Conservation (phyloP, 2,797 vertebrate genomes). For the Sardinella longiceps region DNA sequence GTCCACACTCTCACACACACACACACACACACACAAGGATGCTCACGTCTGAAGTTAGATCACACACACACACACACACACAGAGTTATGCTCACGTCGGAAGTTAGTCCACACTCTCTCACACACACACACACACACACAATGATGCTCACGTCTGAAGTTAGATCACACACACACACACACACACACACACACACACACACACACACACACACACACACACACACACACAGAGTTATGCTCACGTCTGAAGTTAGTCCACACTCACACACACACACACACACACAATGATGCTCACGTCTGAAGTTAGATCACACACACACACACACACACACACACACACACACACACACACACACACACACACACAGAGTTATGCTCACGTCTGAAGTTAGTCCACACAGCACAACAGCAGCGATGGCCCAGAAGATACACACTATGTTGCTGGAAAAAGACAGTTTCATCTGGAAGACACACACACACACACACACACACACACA, state of each 20-base stretch:
- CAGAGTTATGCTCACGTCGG: fast-evolving
- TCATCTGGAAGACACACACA: constrained; percentile 60
- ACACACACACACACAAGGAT: too few relatives aligned
- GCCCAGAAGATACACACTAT: constrained; percentile 71
- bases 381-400: fast-evolving
- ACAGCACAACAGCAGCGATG: not conserved
- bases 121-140: constrained; percentile 14
- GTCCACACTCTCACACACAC: too few relatives aligned
- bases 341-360: too few relatives aligned
- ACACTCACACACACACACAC: not conserved
- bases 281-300: not conserved
- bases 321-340: too few relatives aligned
- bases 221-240: constrained; percentile 24
- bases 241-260: too few relatives aligned
- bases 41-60: too few relatives aligned
- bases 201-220: not conserved
- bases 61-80: too few relatives aligned
- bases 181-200: constrained; percentile 3
- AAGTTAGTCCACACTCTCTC: fast-evolving
- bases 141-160: too few relatives aligned
- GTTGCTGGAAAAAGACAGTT: constrained; percentile 73
- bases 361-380: too few relatives aligned
- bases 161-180: not conserved
- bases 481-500: not conserved
- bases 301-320: not conserved